These are phyloP conservation scores for Eumeta japonica DNA, from an alignment of 1,140 invertebrate genomes.

Conservation along the genomic window DNA sequence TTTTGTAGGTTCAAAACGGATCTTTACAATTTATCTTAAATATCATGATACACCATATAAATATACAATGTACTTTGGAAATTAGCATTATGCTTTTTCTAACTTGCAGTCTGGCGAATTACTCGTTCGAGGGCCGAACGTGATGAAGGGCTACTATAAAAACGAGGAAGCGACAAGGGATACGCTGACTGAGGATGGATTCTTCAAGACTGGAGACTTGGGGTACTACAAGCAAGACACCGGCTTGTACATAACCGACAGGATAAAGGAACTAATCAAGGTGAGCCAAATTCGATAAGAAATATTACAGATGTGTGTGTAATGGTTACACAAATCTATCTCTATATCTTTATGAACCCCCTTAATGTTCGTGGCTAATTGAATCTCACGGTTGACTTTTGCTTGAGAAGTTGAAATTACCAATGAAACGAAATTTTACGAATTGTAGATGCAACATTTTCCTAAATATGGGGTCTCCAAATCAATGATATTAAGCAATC, in stretches of 20 bases:
- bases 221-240: slow-evolving; percentile 65
- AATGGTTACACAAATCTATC: too few species aligned
- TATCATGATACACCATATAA: too few species aligned
- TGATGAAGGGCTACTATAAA: slow-evolving; percentile 69
- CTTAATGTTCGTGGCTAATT: too few species aligned
- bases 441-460: too few species aligned
- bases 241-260: slow-evolving; percentile 66
- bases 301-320: not conserved
- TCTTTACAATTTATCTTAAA: too few species aligned
- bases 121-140: slow-evolving; percentile 66
- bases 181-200: slow-evolving; percentile 67
- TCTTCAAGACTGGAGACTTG: slow-evolving; percentile 75
- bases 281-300: slow-evolving; percentile 21
- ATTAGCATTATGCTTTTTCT: slow-evolving; percentile 5
- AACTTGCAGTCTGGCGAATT: slow-evolving; percentile 63
- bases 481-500: too few species aligned
- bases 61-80: not conserved
- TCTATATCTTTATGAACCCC: too few species aligned
- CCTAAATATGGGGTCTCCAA: too few species aligned
- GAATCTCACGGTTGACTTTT: too few species aligned
- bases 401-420: too few species aligned
- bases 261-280: slow-evolving; percentile 76
- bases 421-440: too few species aligned
- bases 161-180: slow-evolving; percentile 63
- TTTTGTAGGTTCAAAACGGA: not conserved